Percentiles rank a stretch among this genome's conserved stretches.
phyloP scores from a whole-genome alignment of 2,888 invertebrate genomes.

The Meiosimyza decipiens region DNA sequence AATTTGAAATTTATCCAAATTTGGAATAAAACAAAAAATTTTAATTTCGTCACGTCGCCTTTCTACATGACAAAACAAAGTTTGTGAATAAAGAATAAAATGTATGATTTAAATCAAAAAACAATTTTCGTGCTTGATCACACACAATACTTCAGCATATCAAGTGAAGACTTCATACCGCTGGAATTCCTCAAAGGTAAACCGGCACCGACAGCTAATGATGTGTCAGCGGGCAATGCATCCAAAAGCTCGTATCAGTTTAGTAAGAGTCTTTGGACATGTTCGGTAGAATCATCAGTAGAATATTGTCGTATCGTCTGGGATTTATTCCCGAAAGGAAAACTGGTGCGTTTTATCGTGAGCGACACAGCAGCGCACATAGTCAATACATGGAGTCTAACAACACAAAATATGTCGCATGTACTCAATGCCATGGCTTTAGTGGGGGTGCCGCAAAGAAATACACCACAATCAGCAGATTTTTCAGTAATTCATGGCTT shows the following conservation, averaged over 20 bases:
- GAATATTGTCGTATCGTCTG: slow-evolving; percentile 97
- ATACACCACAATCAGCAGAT: slow-evolving; percentile 69
- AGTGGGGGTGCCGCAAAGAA: slow-evolving; percentile 80
- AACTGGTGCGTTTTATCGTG: slow-evolving; percentile 87
- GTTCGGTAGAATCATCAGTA: slow-evolving; percentile 92
- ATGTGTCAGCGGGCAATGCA: not conserved
- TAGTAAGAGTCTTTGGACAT: slow-evolving; percentile 95
- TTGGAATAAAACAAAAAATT: too few species aligned
- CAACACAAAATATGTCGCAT: slow-evolving; percentile 88
- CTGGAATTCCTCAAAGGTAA: slow-evolving; percentile 69
- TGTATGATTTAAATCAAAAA: slow-evolving; percentile 81
- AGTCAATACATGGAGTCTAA: slow-evolving; percentile 84
- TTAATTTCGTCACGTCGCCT: too few species aligned
- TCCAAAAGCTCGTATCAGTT: slow-evolving; percentile 73
- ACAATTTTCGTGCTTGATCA: slow-evolving; percentile 96
- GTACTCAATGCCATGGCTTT: slow-evolving; percentile 87
- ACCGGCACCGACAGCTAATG: slow-evolving; percentile 31
- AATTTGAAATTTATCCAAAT: too few species aligned
- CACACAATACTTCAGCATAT: slow-evolving; percentile 88
- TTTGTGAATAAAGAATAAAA: too few species aligned
- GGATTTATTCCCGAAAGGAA: slow-evolving; percentile 94
- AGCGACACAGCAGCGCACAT: slow-evolving; percentile 88
- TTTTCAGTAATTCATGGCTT: slow-evolving; percentile 85
- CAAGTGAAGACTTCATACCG: slow-evolving; percentile 64
- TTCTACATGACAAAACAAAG: too few species aligned